Evolutionary conservation across 2,113 vertebrate genomes (phyloP), one percentile per base, ranked within the genome.

Genomic region (Serranochromis macrocephalus): DNA sequence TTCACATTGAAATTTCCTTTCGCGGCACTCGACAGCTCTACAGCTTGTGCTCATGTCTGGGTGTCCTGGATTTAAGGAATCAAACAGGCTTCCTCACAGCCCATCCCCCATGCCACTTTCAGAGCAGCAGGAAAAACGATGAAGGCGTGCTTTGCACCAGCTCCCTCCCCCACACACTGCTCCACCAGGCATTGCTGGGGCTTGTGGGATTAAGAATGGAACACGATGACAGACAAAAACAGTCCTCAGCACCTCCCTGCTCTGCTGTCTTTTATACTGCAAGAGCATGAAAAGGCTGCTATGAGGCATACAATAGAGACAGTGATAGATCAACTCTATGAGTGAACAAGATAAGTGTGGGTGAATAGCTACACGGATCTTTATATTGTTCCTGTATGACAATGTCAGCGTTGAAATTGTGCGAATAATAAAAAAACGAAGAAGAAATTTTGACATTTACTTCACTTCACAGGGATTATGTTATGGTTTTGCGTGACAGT

Each of bases 201-300:
- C 94, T 95, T 93, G 93, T 94, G 95, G 96, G 95, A 96, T 96
- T 96, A 96, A 94, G 94, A 96, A 94, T 93, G 94, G 95, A 95
- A 93, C 96, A 95, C 91, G 94, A 95, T 94, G 95, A 96, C 95
- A 95, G 94, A 96, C 95, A 96, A 95, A 95, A 96, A 96, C 94
- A 94, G 93, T 95, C 93, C 94, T 90, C 89, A 94, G 93, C 94
- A 94, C 93, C 94, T 94, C 95, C 94, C 95, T 86, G 89, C 88
- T 90, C 90, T 85, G 91, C 91, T 88, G 94, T 93, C 95, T 94
- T 94, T 94, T 91, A 92, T 91, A 91, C 89, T 82, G 85, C 36
- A 85, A 83, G 91, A 95, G 94, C 94, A 94, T 96, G 92, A 95
- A 96, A 95, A 93, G 95, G 83, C 94, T 92, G 94, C 94, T 90